Base-by-base conservation (phyloP, 2,113 vertebrate genomes). In the Lipotes vexillifer region DNA sequence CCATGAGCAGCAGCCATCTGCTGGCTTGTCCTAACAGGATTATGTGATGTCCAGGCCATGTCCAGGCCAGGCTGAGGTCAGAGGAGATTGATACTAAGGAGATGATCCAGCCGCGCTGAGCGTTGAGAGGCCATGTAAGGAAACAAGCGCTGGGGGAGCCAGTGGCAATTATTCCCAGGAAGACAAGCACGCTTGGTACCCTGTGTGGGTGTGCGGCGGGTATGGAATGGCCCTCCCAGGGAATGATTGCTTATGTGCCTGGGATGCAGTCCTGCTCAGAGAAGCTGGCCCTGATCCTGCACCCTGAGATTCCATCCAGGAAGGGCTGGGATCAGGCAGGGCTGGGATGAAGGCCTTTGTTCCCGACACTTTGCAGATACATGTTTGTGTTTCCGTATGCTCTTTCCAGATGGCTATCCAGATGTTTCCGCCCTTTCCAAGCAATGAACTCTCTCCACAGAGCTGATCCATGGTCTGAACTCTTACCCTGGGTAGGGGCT, bases 41-140 rank as follows among this genome's bases (percentile, higher is more conserved):
- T 99, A 99, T 98, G 98, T 98, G 96, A 97, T 98, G 97, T 97
- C 91, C 89, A 61, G 80, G 80, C 36, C 98, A 95, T 98, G 97
- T 97, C 91, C 89, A 82, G 80, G 80, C 57, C 98, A 97, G 98
- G 98, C 97, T 88, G 93, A 99, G 98, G 97, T 98, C 98, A 99
- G 95, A 98, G 98, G 98, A 99, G 99, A 99, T 99, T 99, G 98
- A 98, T 98, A 97, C 98, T 99, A 99, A 99, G 98, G 98, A 98
- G 99, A 99, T 99, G 99, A 99, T 98, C 98, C 87, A 0, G 66
- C 71, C 3, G 0, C 0, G 0, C 36, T 78, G 88, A 81, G 94
- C 55, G 69, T 38, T 72, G 83, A 82, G 74, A 75, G 94, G 94
- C 69, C 44, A 46, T 1, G n/a, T 38, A 57, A 93, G 90, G 84